Conservation (phyloP, 2,113 vertebrate genomes). For the Neotragus pygmaeus region DNA sequence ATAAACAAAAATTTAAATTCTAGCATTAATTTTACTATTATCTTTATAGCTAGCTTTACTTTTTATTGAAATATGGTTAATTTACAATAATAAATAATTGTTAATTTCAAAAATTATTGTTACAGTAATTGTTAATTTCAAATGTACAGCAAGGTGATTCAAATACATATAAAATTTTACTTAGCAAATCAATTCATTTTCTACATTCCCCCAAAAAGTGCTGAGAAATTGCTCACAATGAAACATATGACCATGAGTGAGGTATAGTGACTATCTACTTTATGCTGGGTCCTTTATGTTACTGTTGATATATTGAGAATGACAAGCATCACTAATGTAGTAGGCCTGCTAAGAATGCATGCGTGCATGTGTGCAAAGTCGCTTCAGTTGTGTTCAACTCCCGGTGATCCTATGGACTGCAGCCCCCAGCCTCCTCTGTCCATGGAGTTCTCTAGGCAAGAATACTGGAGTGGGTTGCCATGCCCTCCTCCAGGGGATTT, state of each 20-base stretch:
- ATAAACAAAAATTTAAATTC: neutral
- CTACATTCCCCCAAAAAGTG: neutral
- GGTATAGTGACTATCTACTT: neutral
- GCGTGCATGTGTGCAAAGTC: neutral
- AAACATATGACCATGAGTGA: neutral
- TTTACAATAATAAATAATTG: neutral
- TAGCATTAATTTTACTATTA: neutral
- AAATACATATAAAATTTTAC: neutral
- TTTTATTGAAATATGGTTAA: neutral
- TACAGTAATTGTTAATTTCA: neutral
- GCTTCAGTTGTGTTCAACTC: neutral
- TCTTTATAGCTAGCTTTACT: neutral
- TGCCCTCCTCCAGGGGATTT: neutral
- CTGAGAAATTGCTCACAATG: neutral
- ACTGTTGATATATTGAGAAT: neutral
- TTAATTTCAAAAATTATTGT: neutral
- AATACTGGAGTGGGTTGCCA: neutral
- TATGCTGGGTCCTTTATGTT: neutral
- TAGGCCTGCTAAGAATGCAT: neutral
- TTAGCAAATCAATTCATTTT: neutral
- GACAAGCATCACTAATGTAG: neutral
- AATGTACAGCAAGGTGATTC: neutral
- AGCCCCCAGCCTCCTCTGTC: neutral
- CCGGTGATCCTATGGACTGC: neutral
- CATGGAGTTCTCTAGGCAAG: neutral